phyloP scores from a whole-genome alignment of 2,888 invertebrate species.

The Megalurothrips usitatus region DNA sequence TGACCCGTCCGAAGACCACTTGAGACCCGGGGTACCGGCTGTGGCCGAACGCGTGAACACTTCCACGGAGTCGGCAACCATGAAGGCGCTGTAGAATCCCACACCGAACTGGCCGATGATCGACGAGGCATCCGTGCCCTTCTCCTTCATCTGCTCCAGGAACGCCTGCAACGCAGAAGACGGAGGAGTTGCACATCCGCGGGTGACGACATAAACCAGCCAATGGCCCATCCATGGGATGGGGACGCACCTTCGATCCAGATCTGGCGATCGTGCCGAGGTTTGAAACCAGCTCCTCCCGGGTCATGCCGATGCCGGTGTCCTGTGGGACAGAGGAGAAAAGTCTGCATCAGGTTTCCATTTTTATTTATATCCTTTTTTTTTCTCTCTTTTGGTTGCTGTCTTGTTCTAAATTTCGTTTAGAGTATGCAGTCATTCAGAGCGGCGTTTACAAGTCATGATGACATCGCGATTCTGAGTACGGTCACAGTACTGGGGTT shows the following conservation, averaged over 20 bases:
- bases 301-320: conserved; percentile 92
- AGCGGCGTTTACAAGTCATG: too few species aligned
- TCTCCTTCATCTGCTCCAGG: conserved; percentile 73
- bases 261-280: conserved; percentile 94
- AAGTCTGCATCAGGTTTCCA: conserved; percentile 25
- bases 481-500: too few species aligned
- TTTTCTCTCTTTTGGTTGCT: background rate
- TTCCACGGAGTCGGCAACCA: conserved; percentile 93
- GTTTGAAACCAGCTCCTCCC: conserved; percentile 83
- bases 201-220: background rate
- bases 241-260: conserved; percentile 70
- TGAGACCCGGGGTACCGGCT: conserved; percentile 63
- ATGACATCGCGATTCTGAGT: too few species aligned
- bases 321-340: conserved; percentile 55
- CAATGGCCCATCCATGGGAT: background rate
- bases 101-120: conserved; percentile 98
- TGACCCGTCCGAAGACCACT: conserved; percentile 91
- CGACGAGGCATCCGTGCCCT: conserved; percentile 60
- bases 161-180: conserved; percentile 57
- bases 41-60: conserved; percentile 76
- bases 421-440: too few species aligned
- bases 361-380: too few species aligned
- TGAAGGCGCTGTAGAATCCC: conserved; percentile 96
- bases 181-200: background rate
- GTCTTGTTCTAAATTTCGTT: too few species aligned